A percentile compares a stretch with the other conserved stretches of the same genome.
These are phyloP conservation scores for Philaethria dido DNA, from an alignment of 2,888 invertebrate species.

Conservation along the genomic window DNA sequence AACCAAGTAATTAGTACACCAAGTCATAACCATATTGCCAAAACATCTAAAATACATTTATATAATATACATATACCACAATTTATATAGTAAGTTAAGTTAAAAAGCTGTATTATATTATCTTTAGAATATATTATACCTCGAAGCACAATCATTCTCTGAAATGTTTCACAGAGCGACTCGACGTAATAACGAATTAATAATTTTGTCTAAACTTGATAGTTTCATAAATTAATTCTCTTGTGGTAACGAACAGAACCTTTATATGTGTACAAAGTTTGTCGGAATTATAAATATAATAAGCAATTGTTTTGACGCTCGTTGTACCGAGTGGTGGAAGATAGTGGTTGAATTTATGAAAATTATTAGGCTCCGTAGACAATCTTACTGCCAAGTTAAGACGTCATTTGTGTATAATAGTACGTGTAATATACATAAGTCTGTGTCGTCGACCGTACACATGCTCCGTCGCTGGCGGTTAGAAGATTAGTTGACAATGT, in stretches of 20 bases:
- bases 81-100: neutral
- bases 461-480: slow-evolving; percentile 61
- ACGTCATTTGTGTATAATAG: slow-evolving; percentile 39
- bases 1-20: too few relatives aligned
- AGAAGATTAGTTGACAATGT: slow-evolving; percentile 81
- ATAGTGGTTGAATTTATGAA: slow-evolving; percentile 37
- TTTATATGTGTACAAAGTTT: slow-evolving; percentile 36
- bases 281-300: slow-evolving; percentile 38
- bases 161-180: slow-evolving; percentile 13
- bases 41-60: neutral
- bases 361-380: slow-evolving; percentile 39
- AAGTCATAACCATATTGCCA: too few relatives aligned
- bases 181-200: slow-evolving; percentile 26
- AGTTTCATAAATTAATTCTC: slow-evolving; percentile 37
- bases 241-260: slow-evolving; percentile 33
- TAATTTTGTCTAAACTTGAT: slow-evolving; percentile 32
- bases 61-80: neutral
- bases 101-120: neutral
- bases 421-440: slow-evolving; percentile 42
- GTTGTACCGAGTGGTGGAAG: slow-evolving; percentile 30
- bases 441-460: slow-evolving; percentile 49
- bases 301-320: slow-evolving; percentile 36
- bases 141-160: slow-evolving; percentile 10
- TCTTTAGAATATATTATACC: slow-evolving; percentile 10
- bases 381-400: slow-evolving; percentile 39